phyloP scores from a whole-genome alignment of 2,888 invertebrate species.

The Latheticus oryzae region DNA sequence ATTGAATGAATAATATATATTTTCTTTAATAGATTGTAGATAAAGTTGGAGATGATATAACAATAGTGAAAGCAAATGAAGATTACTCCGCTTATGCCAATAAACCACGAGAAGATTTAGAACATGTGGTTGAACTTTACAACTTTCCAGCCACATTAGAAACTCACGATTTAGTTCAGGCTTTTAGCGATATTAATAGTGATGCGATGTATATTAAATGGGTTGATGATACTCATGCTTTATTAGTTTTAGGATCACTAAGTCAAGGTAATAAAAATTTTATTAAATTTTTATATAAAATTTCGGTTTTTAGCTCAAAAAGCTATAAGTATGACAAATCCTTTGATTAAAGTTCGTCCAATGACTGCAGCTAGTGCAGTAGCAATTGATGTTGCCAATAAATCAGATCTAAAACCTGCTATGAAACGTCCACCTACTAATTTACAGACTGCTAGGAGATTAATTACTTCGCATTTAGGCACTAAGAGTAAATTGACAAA shows the following conservation, averaged over 20 bases:
- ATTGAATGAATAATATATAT: not conserved
- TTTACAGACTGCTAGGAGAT: slow-evolving; percentile 62
- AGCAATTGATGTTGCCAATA: slow-evolving; percentile 57
- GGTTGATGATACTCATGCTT: slow-evolving; percentile 64
- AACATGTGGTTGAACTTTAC: slow-evolving; percentile 63
- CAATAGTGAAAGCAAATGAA: slow-evolving; percentile 56
- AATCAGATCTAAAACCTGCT: slow-evolving; percentile 61
- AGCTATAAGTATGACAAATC: slow-evolving; percentile 58
- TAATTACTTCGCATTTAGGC: slow-evolving; percentile 63
- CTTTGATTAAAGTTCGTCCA: slow-evolving; percentile 62
- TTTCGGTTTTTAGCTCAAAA: slow-evolving; percentile 57
- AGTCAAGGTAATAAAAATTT: slow-evolving; percentile 57
- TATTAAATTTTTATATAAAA: slow-evolving; percentile 11
- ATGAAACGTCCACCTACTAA: slow-evolving; percentile 64
- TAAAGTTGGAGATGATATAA: slow-evolving; percentile 57
- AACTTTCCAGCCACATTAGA: slow-evolving; percentile 62
- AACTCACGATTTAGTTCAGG: slow-evolving; percentile 62
- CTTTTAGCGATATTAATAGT: slow-evolving; percentile 60
- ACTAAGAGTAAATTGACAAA: slow-evolving; percentile 59
- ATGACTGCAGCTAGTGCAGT: slow-evolving; percentile 59
- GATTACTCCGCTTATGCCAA: slow-evolving; percentile 56
- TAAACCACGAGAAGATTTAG: slow-evolving; percentile 58
- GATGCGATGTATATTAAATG: slow-evolving; percentile 64
- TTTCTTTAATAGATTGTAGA: slow-evolving; percentile 54
- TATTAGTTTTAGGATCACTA: slow-evolving; percentile 61